Conservation (phyloP, 1,140 invertebrate species). For the Drosophila arawakana region DNA sequence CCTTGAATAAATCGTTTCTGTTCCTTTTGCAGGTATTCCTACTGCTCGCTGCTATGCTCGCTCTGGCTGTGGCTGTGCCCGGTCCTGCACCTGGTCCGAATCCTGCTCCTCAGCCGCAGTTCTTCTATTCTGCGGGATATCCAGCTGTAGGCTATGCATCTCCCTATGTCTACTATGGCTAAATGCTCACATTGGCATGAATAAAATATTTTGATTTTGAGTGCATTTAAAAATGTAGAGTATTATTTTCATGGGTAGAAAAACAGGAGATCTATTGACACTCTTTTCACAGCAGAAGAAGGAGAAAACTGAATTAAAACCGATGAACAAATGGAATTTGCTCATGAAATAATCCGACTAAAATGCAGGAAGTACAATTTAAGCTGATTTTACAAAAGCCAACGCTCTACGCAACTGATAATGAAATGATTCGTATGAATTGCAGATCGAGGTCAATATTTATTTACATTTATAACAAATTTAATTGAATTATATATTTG, state of each 20-base stretch:
- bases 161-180: constrained; percentile 71
- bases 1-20: neutral
- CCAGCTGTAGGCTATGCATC: constrained; percentile 66
- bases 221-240: neutral
- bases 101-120: constrained; percentile 64
- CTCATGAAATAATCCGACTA: no score
- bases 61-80: constrained; percentile 61
- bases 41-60: constrained; percentile 64
- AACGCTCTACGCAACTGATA: neutral
- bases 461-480: neutral
- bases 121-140: constrained; percentile 63
- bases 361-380: no score
- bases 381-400: neutral
- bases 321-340: no score
- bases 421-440: neutral
- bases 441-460: neutral
- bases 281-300: no score
- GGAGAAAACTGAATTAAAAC: no score
- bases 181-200: neutral
- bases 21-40: constrained; percentile 58
- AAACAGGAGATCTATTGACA: no score
- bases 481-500: neutral
- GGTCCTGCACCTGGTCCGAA: constrained; percentile 58
- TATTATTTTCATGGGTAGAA: no score
- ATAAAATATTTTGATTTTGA: neutral